phyloP scores from a whole-genome alignment of 92 coral and sea anemone species.

The Parazoanthus atlanticus region DNA sequence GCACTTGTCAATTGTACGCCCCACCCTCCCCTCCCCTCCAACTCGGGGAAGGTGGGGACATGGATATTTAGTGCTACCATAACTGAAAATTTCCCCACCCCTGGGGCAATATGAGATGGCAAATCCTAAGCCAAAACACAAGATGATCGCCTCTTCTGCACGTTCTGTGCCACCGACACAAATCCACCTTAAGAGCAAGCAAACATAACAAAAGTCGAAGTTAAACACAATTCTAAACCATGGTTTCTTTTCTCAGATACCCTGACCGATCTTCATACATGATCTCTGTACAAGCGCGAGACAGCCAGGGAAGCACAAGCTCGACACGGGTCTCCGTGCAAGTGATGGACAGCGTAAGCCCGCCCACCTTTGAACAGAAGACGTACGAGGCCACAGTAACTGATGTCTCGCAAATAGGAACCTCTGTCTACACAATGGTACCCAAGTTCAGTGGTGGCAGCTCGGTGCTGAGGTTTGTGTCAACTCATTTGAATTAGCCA shows the following conservation, averaged over 20 bases:
- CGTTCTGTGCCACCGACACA: too few species aligned
- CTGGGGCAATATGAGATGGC: too few species aligned
- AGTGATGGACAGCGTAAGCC: conserved; percentile 51
- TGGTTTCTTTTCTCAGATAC: conserved; percentile 41
- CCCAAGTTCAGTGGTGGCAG: conserved; percentile 2
- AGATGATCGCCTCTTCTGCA: too few species aligned
- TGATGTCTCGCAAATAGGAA: conserved; percentile 68
- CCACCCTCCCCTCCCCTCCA: too few species aligned
- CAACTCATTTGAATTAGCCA: background rate
- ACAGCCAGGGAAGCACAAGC: conserved; percentile 51
- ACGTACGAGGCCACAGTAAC: conserved; percentile 51
- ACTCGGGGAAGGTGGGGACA: too few species aligned
- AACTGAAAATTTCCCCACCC: too few species aligned
- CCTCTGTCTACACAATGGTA: conserved; percentile 35
- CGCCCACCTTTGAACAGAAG: conserved; percentile 63
- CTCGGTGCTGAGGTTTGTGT: conserved; percentile 1
- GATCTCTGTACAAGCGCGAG: conserved; percentile 60
- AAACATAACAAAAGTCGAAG: background rate
- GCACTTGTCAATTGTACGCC: too few species aligned
- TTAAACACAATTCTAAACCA: background rate
- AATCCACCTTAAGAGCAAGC: too few species aligned
- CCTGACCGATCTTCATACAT: conserved; percentile 54
- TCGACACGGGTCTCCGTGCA: conserved; percentile 44
- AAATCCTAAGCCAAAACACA: too few species aligned
- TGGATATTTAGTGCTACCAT: too few species aligned